These are phyloP conservation scores for Notolepis coatsorum DNA, from an alignment of 2,797 vertebrate genomes.

Conservation along the genomic window DNA sequence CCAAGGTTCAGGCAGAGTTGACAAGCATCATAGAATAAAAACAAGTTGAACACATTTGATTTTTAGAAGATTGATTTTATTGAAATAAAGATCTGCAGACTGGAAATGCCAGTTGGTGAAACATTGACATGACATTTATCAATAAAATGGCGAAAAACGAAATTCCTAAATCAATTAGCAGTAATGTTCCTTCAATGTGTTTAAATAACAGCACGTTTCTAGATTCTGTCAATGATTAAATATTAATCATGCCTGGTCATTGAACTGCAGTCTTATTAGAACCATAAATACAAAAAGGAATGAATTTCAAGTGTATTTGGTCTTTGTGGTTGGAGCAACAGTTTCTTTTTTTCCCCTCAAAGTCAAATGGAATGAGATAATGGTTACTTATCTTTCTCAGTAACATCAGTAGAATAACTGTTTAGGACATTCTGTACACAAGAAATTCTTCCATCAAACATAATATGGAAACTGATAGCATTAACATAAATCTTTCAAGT, in stretches of 20 bases:
- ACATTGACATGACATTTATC: constrained; percentile 20
- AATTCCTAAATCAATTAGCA: constrained; percentile 6
- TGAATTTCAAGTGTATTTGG: neutral
- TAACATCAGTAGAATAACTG: neutral
- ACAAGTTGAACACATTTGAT: neutral
- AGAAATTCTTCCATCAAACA: neutral
- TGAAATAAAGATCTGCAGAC: constrained; percentile 41
- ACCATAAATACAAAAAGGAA: neutral
- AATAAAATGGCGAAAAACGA: neutral
- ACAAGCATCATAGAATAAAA: neutral
- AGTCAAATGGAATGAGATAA: neutral
- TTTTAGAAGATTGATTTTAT: constrained; percentile 47
- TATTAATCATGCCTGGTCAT: neutral
- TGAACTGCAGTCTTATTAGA: neutral
- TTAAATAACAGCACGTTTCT: constrained; percentile 35
- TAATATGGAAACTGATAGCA: neutral
- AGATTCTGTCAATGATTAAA: neutral
- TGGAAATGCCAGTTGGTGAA: constrained; percentile 38
- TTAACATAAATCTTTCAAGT: neutral
- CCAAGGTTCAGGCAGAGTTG: too few relatives aligned
- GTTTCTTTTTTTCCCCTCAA: neutral
- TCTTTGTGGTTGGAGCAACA: constrained; percentile 1
- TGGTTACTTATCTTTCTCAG: neutral
- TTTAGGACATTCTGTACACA: neutral
- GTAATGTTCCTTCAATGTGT: constrained; percentile 3